Conservation (phyloP, 2,888 invertebrate genomes). For the Lysandra bellargus region DNA sequence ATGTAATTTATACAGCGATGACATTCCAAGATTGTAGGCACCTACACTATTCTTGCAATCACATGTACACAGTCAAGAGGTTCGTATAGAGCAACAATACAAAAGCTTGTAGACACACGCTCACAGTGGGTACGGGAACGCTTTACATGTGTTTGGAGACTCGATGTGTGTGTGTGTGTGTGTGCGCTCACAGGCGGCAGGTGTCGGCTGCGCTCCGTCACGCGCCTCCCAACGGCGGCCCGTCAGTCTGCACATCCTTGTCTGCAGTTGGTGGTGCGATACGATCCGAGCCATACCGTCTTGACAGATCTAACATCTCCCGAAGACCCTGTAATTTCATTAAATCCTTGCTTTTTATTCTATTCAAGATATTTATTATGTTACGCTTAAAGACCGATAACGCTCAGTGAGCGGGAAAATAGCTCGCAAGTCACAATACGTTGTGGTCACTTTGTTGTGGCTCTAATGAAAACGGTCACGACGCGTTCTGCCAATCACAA, state of each 20-base stretch:
- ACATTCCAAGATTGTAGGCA: not conserved
- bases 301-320: slow-evolving; percentile 90
- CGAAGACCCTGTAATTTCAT: slow-evolving; percentile 83
- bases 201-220: slow-evolving; percentile 63
- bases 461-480: too few relatives aligned
- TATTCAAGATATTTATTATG: not conserved
- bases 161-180: slow-evolving; percentile 34
- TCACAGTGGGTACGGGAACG: slow-evolving; percentile 27
- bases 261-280: slow-evolving; percentile 82
- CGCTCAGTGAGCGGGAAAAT: too few relatives aligned
- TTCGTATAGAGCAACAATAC: slow-evolving; percentile 13
- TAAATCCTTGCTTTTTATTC: not conserved
- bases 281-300: slow-evolving; percentile 84
- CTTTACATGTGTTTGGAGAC: slow-evolving; percentile 29
- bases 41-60: slow-evolving; percentile 24
- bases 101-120: slow-evolving; percentile 14
- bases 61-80: slow-evolving; percentile 26
- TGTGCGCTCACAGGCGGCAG: slow-evolving; percentile 53
- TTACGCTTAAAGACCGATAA: too few relatives aligned
- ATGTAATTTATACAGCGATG: slow-evolving; percentile 30
- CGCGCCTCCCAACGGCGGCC: slow-evolving; percentile 64
- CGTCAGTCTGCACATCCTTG: slow-evolving; percentile 88
- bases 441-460: too few relatives aligned
- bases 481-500: too few relatives aligned
- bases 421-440: too few relatives aligned